Evolutionary conservation across 2,113 vertebrate genomes (phyloP).

Genomic region (Camelus bactrianus): DNA sequence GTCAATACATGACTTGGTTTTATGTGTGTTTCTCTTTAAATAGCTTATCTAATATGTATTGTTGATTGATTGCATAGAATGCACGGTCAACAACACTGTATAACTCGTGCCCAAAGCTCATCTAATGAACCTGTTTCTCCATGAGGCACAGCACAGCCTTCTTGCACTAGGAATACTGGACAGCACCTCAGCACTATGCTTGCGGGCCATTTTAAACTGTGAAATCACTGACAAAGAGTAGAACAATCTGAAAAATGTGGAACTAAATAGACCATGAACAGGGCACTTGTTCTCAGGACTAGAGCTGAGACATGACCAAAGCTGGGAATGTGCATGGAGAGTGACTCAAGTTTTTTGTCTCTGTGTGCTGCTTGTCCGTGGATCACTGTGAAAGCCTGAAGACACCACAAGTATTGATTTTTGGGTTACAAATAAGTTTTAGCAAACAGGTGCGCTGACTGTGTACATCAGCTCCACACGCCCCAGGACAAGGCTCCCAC

Average conservation of each 20-base stretch:
- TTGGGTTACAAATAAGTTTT: not conserved
- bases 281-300: not conserved
- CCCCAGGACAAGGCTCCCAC: not conserved
- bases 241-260: not conserved
- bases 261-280: too few relatives aligned
- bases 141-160: not conserved
- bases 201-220: not conserved
- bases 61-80: not conserved
- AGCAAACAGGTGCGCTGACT: not conserved
- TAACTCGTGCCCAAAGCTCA: not conserved
- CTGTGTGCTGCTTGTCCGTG: not conserved
- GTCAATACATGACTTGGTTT: not conserved
- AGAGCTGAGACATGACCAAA: not conserved
- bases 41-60: not conserved
- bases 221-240: not conserved
- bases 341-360: not conserved
- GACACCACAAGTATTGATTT: not conserved
- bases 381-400: not conserved
- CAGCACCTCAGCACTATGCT: not conserved
- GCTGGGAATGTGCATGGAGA: rapidly evolving
- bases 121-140: not conserved
- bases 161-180: not conserved
- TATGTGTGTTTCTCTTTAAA: not conserved
- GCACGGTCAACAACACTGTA: rapidly evolving
- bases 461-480: not conserved